Evolutionary conservation across 2,113 vertebrate genomes (phyloP).

Genomic region (Grus americana): DNA sequence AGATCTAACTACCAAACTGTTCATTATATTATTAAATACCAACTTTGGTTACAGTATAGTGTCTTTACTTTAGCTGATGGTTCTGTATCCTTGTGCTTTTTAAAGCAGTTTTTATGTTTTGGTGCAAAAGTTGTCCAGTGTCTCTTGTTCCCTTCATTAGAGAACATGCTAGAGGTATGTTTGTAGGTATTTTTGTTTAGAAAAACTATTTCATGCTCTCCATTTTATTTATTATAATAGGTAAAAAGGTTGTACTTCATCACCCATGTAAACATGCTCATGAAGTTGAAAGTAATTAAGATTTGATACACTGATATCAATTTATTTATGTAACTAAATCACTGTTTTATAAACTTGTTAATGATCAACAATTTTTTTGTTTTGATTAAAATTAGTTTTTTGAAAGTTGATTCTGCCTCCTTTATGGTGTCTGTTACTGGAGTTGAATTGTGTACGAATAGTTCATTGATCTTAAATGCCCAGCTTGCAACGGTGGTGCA

Average conservation of each 20-base stretch:
- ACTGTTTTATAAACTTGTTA: conserved; percentile 99
- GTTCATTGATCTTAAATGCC: not conserved
- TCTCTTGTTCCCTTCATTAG: conserved; percentile 93
- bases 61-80: conserved; percentile 98
- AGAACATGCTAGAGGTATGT: conserved; percentile 92
- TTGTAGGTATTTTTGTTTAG: conserved; percentile 95
- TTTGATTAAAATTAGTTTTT: conserved; percentile 99
- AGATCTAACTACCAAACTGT: conserved; percentile 97
- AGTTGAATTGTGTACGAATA: not conserved
- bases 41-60: conserved; percentile 95
- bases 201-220: conserved; percentile 87
- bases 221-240: conserved; percentile 95
- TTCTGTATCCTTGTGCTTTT: conserved; percentile 95
- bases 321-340: conserved; percentile 99
- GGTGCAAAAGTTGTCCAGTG: conserved; percentile 94
- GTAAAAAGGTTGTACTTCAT: conserved; percentile 96
- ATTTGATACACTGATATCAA: conserved; percentile 99
- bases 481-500: not conserved
- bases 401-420: conserved; percentile 85
- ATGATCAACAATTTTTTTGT: conserved; percentile 94
- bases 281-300: conserved; percentile 99
- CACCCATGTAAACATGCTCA: conserved; percentile 96
- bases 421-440: conserved; percentile 70
- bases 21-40: conserved; percentile 92
- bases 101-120: conserved; percentile 89